Evolutionary conservation across 2,113 vertebrate species (phyloP), one percentile per base, ranked within the genome.

Genomic region (Seriola rivoliana): DNA sequence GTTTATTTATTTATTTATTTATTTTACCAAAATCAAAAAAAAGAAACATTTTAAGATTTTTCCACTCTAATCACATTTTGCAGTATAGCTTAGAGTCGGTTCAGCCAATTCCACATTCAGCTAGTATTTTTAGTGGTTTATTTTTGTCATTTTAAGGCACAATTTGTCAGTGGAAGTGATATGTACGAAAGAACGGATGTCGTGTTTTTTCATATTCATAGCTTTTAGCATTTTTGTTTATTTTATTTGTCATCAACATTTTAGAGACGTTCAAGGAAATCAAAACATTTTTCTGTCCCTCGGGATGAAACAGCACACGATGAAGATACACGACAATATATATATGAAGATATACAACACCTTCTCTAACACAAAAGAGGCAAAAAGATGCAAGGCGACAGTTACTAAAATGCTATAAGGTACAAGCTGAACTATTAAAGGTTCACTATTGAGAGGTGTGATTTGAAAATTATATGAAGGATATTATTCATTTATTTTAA

Each of bases 1-100:
- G 29, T 63, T 34, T 66, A 16, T 48, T 55, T 23, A 13, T 66
- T 44, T 68, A 13, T 66, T 44, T 68, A 29, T 63, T 32, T 65
- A 11, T 44, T 44, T 67, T 52, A 5, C 5, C 46, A 57, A 36
- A 59, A 59, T 62, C 10, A 11, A 57, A 57, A 25, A 6, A 40
- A 13, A 5, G 7, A 19, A 52, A 19, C 21, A 66, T 29, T 29
- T 80, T 19, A n/a, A 73, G 17, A 75, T 40, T 32, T 72, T 10
- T 48, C 25, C 36, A 17, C 9, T 10, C 1, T 16, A 32, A 52
- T 69, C 64, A 25, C 40, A 59, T 17, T 52, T 29, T 50, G 10
- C 3, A 42, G 8, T 19, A 23, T 11, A 40, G 29, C 40, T 73
- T 38, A 11, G 11, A 34, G 29, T 52, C 48, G 50, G 2, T 48